Percentiles rank a stretch among this genome's conserved stretches.
These are phyloP conservation scores for Meteorus sp. DNA, from an alignment of 1,140 invertebrate genomes.

Conservation along the genomic window DNA sequence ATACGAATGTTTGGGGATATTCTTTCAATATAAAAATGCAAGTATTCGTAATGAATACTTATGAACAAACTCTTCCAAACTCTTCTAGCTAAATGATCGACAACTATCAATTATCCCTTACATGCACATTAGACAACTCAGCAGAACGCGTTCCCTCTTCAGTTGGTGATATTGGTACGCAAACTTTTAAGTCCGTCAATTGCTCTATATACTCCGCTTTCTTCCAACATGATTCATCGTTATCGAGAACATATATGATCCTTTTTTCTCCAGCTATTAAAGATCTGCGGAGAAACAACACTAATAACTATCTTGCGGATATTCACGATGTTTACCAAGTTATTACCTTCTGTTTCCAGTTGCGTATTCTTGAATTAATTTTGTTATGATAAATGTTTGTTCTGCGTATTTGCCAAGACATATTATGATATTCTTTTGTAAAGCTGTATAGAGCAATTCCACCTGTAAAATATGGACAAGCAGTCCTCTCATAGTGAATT, in stretches of 20 bases:
- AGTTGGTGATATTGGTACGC: constrained; percentile 34
- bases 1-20: no score
- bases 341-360: constrained; percentile 58
- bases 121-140: constrained; percentile 40
- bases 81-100: no score
- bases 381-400: constrained; percentile 86
- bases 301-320: constrained; percentile 43
- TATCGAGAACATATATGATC: constrained; percentile 62
- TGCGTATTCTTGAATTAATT: constrained; percentile 79
- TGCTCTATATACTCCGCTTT: constrained; percentile 60
- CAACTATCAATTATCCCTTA: constrained; percentile 48
- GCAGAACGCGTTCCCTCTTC: constrained; percentile 29
- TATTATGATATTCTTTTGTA: constrained; percentile 80
- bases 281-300: constrained; percentile 48
- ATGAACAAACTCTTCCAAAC: no score
- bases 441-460: constrained; percentile 79
- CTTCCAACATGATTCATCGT: constrained; percentile 62
- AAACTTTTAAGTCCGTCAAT: constrained; percentile 52
- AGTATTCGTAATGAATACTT: no score
- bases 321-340: background rate
- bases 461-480: constrained; percentile 57
- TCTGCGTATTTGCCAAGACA: constrained; percentile 80
- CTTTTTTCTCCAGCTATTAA: constrained; percentile 47
- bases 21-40: no score
- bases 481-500: background rate